A percentile compares a stretch with the other conserved stretches of the same genome.
These are phyloP conservation scores for Cirrhinus mrigala DNA, from an alignment of 2,797 vertebrate species.

Conservation along the genomic window DNA sequence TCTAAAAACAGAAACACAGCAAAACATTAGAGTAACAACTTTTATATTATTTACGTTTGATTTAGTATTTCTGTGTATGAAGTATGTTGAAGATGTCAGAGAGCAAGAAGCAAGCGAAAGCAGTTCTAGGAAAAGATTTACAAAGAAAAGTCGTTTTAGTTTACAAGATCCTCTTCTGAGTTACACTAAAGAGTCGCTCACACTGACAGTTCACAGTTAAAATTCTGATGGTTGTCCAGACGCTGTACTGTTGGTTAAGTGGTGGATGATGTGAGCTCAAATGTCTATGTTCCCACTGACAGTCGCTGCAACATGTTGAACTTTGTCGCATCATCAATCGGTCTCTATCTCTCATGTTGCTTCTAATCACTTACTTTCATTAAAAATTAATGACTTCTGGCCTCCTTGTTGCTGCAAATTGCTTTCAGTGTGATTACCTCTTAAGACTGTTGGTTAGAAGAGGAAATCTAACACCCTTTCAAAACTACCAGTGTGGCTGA, in stretches of 20 bases:
- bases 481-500: neutral
- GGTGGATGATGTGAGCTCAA: neutral
- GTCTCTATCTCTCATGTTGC: neutral
- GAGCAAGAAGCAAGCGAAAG: constrained; percentile 25
- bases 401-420: neutral
- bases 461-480: neutral
- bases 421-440: neutral
- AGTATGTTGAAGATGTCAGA: neutral
- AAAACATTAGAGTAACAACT: constrained; percentile 10
- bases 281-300: neutral
- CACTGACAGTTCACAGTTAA: neutral
- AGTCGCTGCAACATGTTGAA: neutral
- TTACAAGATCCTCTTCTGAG: constrained; percentile 4
- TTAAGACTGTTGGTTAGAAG: neutral
- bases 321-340: neutral
- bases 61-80: neutral
- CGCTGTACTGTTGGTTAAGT: neutral
- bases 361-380: neutral
- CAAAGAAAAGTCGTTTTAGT: constrained; percentile 21
- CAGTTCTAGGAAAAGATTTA: constrained; percentile 12
- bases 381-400: neutral
- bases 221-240: neutral
- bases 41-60: neutral
- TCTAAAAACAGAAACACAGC: constrained; percentile 75
- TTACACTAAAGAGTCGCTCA: too few relatives aligned